These are phyloP conservation scores for Megaleporinus macrocephalus DNA, from an alignment of 2,113 vertebrate species.

Conservation along the genomic window DNA sequence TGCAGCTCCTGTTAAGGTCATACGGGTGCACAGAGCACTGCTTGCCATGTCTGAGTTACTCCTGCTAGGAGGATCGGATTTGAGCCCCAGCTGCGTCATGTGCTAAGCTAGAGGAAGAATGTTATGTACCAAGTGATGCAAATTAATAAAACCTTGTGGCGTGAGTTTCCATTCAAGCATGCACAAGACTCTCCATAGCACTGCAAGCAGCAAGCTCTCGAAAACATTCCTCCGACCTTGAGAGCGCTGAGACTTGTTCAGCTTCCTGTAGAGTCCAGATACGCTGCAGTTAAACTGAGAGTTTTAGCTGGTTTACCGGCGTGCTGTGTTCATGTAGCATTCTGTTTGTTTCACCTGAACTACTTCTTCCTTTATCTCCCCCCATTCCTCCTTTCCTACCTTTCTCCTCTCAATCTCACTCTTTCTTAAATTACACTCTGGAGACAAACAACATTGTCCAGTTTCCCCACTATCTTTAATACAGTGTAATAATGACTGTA, in stretches of 20 bases:
- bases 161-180: not conserved
- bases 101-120: not conserved
- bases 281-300: constrained; percentile 28
- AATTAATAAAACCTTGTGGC: not conserved
- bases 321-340: constrained; percentile 20
- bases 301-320: constrained; percentile 25
- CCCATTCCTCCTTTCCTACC: not conserved
- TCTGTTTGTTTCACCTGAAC: constrained; percentile 43
- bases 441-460: constrained; percentile 39
- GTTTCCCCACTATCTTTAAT: constrained; percentile 32
- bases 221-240: constrained; percentile 26
- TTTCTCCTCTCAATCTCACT: not conserved
- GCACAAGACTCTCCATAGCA: not conserved
- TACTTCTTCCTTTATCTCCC: not conserved
- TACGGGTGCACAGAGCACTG: not conserved
- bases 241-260: not conserved
- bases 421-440: constrained; percentile 29
- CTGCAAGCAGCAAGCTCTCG: constrained; percentile 22
- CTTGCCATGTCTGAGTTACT: not conserved
- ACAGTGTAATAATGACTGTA: constrained; percentile 40
- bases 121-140: not conserved
- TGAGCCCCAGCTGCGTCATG: not conserved
- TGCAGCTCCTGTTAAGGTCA: not conserved
- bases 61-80: not conserved
- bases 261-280: constrained; percentile 22